Percentiles rank a stretch among this genome's conserved stretches.
Conservation (phyloP, 2,888 invertebrate genomes). For the Metallyticus violacea region DNA sequence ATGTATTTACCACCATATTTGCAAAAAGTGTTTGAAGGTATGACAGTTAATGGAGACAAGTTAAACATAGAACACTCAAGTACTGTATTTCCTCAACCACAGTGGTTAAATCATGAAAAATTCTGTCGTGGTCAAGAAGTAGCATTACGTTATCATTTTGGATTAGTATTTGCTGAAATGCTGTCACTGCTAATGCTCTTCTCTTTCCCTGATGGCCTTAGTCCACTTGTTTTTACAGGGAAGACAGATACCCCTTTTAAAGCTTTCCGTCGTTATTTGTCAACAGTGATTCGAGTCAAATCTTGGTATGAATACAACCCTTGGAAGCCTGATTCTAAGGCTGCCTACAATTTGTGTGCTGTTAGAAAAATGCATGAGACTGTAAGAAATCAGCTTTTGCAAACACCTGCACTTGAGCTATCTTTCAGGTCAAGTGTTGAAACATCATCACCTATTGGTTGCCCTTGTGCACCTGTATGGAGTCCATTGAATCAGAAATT, state of each 20-base stretch:
- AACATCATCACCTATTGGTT: neutral
- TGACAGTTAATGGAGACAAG: conserved; percentile 37
- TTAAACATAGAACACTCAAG: conserved; percentile 34
- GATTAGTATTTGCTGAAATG: conserved; percentile 44
- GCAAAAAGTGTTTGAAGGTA: conserved; percentile 5
- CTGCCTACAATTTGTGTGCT: conserved; percentile 46
- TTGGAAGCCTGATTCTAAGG: conserved; percentile 47
- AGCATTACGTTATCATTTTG: conserved; percentile 45
- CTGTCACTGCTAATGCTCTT: conserved; percentile 47
- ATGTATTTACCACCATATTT: conserved; percentile 9
- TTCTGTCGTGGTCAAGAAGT: conserved; percentile 50
- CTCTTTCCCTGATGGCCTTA: conserved; percentile 45
- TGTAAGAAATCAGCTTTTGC: conserved; percentile 41
- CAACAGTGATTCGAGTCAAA: conserved; percentile 47
- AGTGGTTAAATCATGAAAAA: conserved; percentile 48
- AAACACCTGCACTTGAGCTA: conserved; percentile 35
- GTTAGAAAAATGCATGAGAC: conserved; percentile 48
- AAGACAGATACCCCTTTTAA: conserved; percentile 49
- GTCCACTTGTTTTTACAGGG: conserved; percentile 49
- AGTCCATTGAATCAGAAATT: conserved; percentile 35
- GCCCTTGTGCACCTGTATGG: neutral
- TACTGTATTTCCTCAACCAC: conserved; percentile 38
- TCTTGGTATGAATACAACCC: conserved; percentile 52
- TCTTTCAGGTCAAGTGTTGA: conserved; percentile 30
- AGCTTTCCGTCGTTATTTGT: conserved; percentile 44